These are phyloP conservation scores for Momotus momota DNA, from an alignment of 2,797 vertebrate genomes.

Conservation along the genomic window DNA sequence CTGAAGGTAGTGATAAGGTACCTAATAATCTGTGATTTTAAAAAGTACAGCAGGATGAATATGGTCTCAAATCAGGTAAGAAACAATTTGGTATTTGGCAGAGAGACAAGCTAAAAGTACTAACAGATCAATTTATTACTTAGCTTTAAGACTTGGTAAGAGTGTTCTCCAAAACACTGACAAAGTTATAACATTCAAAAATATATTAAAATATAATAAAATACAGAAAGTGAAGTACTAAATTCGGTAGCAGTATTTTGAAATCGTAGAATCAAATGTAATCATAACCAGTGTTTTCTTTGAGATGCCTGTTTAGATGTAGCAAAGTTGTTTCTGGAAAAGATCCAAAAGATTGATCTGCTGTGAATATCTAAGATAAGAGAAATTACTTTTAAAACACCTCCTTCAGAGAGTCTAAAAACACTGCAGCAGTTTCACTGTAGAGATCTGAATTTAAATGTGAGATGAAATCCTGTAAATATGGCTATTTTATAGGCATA, in stretches of 20 bases:
- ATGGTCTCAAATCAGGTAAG: background rate
- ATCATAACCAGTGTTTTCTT: background rate
- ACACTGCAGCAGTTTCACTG: background rate
- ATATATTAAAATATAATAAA: background rate
- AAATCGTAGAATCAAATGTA: background rate
- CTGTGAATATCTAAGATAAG: background rate
- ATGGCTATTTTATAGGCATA: background rate
- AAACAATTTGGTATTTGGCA: background rate
- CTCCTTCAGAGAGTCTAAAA: background rate
- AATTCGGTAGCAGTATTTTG: background rate
- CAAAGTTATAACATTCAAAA: background rate
- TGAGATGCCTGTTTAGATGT: background rate
- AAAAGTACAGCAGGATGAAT: background rate
- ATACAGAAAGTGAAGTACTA: background rate
- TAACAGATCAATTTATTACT: background rate
- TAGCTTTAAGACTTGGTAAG: background rate
- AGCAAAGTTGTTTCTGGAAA: background rate
- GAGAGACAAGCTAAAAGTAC: background rate
- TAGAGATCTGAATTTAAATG: background rate
- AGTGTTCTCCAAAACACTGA: background rate
- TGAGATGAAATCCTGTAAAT: background rate
- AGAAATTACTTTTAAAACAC: background rate
- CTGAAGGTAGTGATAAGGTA: background rate
- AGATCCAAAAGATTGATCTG: background rate
- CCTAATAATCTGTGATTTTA: background rate